Percentiles rank a stretch among this genome's conserved stretches.
Conservation (phyloP, 2,888 invertebrate genomes). For the Heliconius erato region DNA sequence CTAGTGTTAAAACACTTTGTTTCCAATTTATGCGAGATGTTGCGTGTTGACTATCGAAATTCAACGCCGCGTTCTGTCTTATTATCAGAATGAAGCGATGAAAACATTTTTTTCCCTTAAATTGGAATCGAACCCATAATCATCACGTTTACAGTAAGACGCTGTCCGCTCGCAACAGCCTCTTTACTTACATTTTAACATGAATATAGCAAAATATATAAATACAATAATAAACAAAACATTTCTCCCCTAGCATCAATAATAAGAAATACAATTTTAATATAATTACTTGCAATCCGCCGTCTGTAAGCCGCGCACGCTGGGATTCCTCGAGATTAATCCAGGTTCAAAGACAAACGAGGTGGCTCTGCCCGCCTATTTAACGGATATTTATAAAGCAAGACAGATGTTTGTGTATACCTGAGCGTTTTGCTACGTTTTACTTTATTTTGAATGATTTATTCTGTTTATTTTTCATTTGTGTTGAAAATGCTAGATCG, state of each 20-base stretch:
- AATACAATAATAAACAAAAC: too few species aligned
- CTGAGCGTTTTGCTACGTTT: constrained; percentile 21
- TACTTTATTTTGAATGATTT: neutral
- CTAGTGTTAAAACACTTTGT: too few species aligned
- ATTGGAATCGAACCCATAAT: too few species aligned
- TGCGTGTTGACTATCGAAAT: too few species aligned
- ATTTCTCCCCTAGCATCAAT: neutral
- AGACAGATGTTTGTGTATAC: constrained; percentile 27
- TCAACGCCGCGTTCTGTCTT: too few species aligned
- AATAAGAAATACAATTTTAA: neutral
- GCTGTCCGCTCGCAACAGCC: too few species aligned
- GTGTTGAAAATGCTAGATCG: neutral
- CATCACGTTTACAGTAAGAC: too few species aligned
- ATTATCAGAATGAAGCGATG: too few species aligned
- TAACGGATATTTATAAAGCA: constrained; percentile 35
- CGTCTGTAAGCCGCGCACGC: constrained; percentile 31
- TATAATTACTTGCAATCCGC: constrained; percentile 39
- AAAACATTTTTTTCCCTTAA: too few species aligned
- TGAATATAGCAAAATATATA: too few species aligned
- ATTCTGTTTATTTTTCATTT: neutral
- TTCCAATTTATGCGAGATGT: too few species aligned
- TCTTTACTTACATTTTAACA: too few species aligned
- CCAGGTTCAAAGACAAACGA: constrained; percentile 41
- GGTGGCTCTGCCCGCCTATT: constrained; percentile 36
- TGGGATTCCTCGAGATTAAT: constrained; percentile 39